These are phyloP conservation scores for Pyrocephalus nanus DNA, from an alignment of 2,797 vertebrate species.

Conservation along the genomic window DNA sequence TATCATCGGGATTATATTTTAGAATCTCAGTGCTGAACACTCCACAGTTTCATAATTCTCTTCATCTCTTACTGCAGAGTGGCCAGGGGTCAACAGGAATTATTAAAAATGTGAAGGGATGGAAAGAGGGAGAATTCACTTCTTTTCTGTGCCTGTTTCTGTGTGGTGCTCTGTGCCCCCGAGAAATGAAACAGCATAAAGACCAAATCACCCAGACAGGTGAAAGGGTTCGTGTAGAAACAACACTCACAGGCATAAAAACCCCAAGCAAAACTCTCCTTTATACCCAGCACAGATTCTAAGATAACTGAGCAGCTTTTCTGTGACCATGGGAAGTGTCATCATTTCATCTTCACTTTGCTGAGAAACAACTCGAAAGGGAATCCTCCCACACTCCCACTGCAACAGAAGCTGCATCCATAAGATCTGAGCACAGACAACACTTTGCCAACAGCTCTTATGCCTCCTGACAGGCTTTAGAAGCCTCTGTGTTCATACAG, in stretches of 20 bases:
- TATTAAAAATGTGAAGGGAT: not conserved
- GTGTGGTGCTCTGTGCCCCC: not conserved
- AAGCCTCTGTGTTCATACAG: not conserved
- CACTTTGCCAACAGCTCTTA: not conserved
- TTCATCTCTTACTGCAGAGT: not conserved
- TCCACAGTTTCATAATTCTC: not conserved
- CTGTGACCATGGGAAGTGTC: not conserved
- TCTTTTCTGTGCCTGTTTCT: not conserved
- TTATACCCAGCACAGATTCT: not conserved
- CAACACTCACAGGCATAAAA: not conserved
- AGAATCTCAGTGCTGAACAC: not conserved
- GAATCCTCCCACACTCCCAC: not conserved
- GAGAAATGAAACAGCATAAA: not conserved
- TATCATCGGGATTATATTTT: not conserved
- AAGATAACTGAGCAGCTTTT: not conserved
- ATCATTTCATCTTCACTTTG: not conserved
- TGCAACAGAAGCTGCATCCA: not conserved
- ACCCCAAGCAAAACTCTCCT: not conserved
- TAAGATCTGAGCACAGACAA: not conserved
- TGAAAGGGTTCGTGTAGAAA: fast-evolving
- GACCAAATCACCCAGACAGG: not conserved
- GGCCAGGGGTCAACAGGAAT: not conserved
- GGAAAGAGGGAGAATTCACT: not conserved
- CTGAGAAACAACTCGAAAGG: not conserved
- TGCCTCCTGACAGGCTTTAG: not conserved